These are phyloP conservation scores for Clistopyga incitator DNA, from an alignment of 2,888 invertebrate genomes.

Conservation along the genomic window DNA sequence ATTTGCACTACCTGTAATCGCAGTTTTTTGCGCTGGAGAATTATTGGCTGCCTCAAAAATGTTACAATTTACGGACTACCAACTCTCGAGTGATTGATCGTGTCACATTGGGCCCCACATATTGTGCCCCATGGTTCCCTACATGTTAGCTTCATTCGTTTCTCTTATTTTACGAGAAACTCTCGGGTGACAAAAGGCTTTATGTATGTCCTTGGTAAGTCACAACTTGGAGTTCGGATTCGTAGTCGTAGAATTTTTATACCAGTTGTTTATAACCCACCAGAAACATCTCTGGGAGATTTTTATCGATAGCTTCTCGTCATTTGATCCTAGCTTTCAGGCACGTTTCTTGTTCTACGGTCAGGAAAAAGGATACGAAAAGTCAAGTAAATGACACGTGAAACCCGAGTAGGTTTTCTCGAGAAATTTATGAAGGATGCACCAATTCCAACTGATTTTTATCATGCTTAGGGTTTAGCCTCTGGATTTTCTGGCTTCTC, in stretches of 20 bases:
- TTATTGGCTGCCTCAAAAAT: too few species aligned
- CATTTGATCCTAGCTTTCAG: slow-evolving; percentile 6
- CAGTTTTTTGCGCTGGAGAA: too few species aligned
- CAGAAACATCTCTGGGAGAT: slow-evolving; percentile 30
- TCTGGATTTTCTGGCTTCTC: slow-evolving; percentile 23
- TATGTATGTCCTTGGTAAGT: not conserved
- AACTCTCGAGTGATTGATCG: too few species aligned
- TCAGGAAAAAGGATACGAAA: not conserved
- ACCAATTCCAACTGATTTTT: slow-evolving; percentile 39
- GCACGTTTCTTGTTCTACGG: slow-evolving; percentile 12
- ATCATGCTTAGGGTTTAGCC: slow-evolving; percentile 23
- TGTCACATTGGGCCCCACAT: too few species aligned
- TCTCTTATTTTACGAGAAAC: not conserved
- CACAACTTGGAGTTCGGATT: not conserved
- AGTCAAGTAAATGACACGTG: slow-evolving; percentile 24
- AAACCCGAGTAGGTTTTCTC: slow-evolving; percentile 31
- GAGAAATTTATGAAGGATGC: slow-evolving; percentile 38
- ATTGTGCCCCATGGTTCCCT: too few species aligned
- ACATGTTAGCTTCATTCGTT: too few species aligned
- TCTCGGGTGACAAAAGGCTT: slow-evolving; percentile 15
- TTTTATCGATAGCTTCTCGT: slow-evolving; percentile 24
- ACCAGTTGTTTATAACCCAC: slow-evolving; percentile 11
- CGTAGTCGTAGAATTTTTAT: not conserved
- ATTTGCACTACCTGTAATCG: too few species aligned
- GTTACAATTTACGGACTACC: too few species aligned